phyloP scores from a whole-genome alignment of 2,113 vertebrate species.

The Octodon degus region DNA sequence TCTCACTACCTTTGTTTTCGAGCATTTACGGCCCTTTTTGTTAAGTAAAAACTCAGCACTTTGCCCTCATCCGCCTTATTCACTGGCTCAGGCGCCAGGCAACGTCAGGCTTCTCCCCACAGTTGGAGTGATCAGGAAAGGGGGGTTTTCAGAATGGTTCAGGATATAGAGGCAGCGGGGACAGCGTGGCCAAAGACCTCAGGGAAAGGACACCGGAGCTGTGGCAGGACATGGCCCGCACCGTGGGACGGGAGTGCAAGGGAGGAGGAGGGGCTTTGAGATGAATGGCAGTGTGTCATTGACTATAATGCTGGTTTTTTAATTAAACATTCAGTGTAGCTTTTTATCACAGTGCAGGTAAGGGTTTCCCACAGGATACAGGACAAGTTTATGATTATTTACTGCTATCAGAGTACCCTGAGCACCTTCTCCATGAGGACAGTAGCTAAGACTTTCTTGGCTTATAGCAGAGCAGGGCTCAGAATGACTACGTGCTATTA shows the following conservation, averaged over 20 bases:
- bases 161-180: neutral
- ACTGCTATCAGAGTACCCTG: neutral
- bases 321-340: neutral
- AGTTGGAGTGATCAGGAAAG: neutral
- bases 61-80: neutral
- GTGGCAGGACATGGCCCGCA: neutral
- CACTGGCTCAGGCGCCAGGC: neutral
- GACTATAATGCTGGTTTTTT: neutral
- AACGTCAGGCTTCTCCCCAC: neutral
- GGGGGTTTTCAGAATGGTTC: neutral
- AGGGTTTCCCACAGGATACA: neutral
- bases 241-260: neutral
- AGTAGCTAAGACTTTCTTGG: conserved; percentile 6
- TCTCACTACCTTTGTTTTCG: neutral
- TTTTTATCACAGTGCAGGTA: neutral
- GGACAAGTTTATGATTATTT: neutral
- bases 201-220: neutral
- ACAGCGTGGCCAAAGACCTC: neutral
- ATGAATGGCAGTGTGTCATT: neutral
- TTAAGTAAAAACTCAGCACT: neutral
- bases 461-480: neutral
- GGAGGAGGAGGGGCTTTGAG: neutral
- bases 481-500: neutral
- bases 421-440: neutral
- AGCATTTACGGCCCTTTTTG: neutral